A percentile compares a stretch with the other conserved stretches of the same genome.
Evolutionary conservation across 2,113 vertebrate genomes (phyloP).

Genomic region (Parotia lawesii): DNA sequence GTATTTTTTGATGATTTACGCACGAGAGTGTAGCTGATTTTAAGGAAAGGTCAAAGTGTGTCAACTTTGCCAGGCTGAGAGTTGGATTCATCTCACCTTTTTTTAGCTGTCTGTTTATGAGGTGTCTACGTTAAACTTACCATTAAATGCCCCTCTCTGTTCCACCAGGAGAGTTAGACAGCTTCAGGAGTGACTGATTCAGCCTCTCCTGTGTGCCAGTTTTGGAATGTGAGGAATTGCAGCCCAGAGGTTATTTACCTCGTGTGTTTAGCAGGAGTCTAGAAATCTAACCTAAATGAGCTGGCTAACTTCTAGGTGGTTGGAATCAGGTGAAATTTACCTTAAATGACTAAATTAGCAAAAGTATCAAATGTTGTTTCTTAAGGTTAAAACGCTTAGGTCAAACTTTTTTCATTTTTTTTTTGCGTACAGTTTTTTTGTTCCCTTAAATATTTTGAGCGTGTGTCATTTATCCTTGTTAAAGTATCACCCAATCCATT

Average conservation of each 20-base stretch:
- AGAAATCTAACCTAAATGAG: background rate
- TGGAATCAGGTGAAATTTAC: background rate
- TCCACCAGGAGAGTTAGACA: background rate
- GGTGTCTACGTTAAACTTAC: background rate
- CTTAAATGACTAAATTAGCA: background rate
- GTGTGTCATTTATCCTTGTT: constrained; percentile 27
- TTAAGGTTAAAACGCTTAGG: background rate
- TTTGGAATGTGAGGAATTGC: background rate
- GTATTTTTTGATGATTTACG: background rate
- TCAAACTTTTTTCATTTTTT: background rate
- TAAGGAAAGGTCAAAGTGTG: background rate
- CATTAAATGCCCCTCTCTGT: background rate
- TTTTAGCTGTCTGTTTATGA: background rate
- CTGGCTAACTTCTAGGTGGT: background rate
- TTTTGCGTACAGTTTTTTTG: background rate
- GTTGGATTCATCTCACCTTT: background rate
- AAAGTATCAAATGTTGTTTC: background rate
- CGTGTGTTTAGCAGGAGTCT: background rate
- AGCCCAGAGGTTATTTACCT: background rate
- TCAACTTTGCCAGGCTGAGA: background rate
- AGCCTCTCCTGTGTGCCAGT: background rate
- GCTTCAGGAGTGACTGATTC: background rate
- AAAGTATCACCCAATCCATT: constrained; percentile 21
- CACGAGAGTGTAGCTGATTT: background rate
- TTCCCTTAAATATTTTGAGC: constrained; percentile 55